Percentiles rank a stretch among this genome's conserved stretches.
Evolutionary conservation across 2,797 vertebrate genomes (phyloP).

Genomic region (Allobates femoralis): DNA sequence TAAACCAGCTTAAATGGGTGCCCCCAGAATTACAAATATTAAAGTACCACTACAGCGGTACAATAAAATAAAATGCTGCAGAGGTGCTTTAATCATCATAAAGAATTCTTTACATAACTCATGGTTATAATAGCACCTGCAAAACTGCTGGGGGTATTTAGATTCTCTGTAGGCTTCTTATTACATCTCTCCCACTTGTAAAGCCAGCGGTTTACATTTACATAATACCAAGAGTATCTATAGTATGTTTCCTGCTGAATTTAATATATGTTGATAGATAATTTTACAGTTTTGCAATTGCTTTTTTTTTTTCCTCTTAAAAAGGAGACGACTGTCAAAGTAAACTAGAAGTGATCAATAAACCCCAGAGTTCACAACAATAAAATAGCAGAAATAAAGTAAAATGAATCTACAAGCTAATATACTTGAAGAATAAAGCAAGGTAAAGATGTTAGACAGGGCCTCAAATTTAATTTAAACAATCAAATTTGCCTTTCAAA

Average conservation of each 20-base stretch:
- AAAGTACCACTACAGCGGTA: no score
- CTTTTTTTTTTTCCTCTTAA: neutral
- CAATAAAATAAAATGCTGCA: no score
- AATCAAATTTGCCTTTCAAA: conserved; percentile 79
- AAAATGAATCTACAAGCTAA: conserved; percentile 6
- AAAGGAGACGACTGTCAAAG: neutral
- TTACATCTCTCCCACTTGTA: neutral
- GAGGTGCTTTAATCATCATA: neutral
- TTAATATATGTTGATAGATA: neutral
- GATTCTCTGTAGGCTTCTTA: neutral
- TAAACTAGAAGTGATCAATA: neutral
- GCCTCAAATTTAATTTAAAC: conserved; percentile 80
- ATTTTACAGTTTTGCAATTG: neutral
- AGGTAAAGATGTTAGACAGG: conserved; percentile 81
- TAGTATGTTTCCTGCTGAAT: neutral
- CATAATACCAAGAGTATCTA: neutral
- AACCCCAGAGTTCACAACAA: neutral
- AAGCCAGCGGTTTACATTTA: neutral
- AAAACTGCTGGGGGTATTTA: neutral
- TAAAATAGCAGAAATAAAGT: neutral
- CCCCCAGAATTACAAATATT: no score
- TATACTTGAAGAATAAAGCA: conserved; percentile 71
- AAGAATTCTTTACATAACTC: neutral
- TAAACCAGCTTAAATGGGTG: no score
- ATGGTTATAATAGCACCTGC: neutral